These are phyloP conservation scores for Drosophila kambysellisi DNA, from an alignment of 2,888 invertebrate genomes.

Conservation along the genomic window DNA sequence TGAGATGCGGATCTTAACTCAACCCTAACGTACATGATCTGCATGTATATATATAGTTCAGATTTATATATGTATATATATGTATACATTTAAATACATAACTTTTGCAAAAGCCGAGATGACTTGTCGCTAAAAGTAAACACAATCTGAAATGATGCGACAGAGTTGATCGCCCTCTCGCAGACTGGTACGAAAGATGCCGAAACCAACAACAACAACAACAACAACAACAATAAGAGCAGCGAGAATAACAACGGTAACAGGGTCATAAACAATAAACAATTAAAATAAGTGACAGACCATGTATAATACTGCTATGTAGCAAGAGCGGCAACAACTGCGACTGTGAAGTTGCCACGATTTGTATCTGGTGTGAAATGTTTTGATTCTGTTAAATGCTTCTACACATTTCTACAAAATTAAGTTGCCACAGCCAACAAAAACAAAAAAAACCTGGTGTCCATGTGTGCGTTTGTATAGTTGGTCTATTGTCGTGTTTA, in stretches of 20 bases:
- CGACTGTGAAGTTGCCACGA: constrained; percentile 31
- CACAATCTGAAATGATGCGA: constrained; percentile 40
- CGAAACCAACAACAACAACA: constrained; percentile 34
- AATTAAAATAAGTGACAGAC: constrained; percentile 78
- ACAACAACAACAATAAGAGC: constrained; percentile 23
- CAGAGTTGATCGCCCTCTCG: constrained; percentile 80
- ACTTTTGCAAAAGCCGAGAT: constrained; percentile 39
- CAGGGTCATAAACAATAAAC: constrained; percentile 70
- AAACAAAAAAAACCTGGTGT: background rate
- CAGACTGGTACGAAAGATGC: constrained; percentile 69
- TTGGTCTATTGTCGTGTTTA: constrained; percentile 13
- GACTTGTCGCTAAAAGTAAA: constrained; percentile 56
- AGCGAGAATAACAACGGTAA: constrained; percentile 37
- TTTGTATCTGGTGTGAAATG: constrained; percentile 69
- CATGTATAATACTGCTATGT: constrained; percentile 66
- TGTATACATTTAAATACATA: constrained; percentile 15
- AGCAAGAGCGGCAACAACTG: constrained; percentile 39
- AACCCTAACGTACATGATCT: background rate
- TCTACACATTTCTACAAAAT: constrained; percentile 39
- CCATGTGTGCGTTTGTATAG: background rate
- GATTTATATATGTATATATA: background rate
- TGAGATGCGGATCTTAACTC: background rate
- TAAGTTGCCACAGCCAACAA: constrained; percentile 22
- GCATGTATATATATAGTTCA: background rate
- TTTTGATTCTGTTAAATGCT: constrained; percentile 34